A percentile compares a stretch with the other conserved stretches of the same genome.
Evolutionary conservation across 1,140 invertebrate genomes (phyloP).

Genomic region (Paramacrobiotus metropolitanus): DNA sequence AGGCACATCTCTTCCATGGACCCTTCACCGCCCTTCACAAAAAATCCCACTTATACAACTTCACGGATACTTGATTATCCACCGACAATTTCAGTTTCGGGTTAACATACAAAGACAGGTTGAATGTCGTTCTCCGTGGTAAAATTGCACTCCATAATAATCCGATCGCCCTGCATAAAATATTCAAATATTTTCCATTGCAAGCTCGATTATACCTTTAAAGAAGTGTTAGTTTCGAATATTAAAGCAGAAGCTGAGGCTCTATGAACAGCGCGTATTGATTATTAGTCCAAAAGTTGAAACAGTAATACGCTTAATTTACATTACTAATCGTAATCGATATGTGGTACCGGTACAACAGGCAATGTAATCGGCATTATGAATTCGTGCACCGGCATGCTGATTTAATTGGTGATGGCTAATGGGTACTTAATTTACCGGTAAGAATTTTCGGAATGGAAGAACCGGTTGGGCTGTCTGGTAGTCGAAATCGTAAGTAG

Average conservation of each 20-base stretch:
- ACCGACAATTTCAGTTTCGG: too few species aligned
- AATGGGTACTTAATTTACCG: neutral
- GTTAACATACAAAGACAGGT: neutral
- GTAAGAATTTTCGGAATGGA: neutral
- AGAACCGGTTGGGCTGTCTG: neutral
- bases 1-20: neutral
- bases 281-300: too few species aligned
- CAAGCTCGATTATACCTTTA: too few species aligned
- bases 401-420: neutral
- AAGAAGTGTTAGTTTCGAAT: too few species aligned
- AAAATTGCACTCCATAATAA: neutral
- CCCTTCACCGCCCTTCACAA: neutral
- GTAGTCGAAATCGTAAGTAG: neutral
- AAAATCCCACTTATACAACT: neutral
- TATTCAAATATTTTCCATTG: neutral
- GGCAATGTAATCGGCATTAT: neutral
- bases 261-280: too few species aligned
- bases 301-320: too few species aligned
- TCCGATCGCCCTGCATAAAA: neutral
- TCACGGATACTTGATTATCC: too few species aligned
- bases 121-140: neutral
- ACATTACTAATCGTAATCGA: too few species aligned
- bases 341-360: neutral
- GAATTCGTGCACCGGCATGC: too few species aligned
- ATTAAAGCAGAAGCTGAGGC: too few species aligned